Conservation (phyloP, 2,888 invertebrate genomes). For the Cosmopolites sordidus region DNA sequence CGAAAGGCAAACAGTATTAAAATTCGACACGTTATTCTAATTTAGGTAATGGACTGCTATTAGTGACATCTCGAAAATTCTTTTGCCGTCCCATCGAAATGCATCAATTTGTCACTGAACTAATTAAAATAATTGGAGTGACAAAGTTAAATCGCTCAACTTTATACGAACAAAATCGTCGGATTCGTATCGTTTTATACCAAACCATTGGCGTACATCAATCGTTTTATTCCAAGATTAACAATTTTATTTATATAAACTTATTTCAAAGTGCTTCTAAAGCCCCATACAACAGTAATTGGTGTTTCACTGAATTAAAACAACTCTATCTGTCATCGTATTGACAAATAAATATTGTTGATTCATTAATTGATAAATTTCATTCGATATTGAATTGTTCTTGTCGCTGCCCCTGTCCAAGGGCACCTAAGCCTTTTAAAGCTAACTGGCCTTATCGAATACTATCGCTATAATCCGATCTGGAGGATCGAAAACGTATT, state of each 20-base stretch:
- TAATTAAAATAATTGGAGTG: constrained; percentile 46
- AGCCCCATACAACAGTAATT: no score
- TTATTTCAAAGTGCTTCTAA: no score
- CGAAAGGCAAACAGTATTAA: constrained; percentile 19
- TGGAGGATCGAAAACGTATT: constrained; percentile 42
- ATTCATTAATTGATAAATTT: no score
- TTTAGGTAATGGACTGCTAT: constrained; percentile 44
- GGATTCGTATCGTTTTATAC: no score
- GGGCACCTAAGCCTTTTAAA: constrained; percentile 17
- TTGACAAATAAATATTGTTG: no score
- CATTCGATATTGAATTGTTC: no score
- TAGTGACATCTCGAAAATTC: constrained; percentile 26
- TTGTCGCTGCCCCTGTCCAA: constrained; percentile 6
- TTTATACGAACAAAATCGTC: constrained; percentile 32
- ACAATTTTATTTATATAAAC: no score
- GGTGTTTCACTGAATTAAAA: no score
- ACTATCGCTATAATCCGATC: constrained; percentile 30
- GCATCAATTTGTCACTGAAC: constrained; percentile 45
- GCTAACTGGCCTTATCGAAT: constrained; percentile 20
- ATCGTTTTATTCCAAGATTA: no score
- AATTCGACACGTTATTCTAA: constrained; percentile 39
- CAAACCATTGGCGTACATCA: no score
- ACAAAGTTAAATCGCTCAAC: constrained; percentile 43
- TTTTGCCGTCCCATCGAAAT: constrained; percentile 29
- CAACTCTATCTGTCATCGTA: no score